phyloP scores from a whole-genome alignment of 2,888 invertebrate genomes.

The Plemyria rubiginata region DNA sequence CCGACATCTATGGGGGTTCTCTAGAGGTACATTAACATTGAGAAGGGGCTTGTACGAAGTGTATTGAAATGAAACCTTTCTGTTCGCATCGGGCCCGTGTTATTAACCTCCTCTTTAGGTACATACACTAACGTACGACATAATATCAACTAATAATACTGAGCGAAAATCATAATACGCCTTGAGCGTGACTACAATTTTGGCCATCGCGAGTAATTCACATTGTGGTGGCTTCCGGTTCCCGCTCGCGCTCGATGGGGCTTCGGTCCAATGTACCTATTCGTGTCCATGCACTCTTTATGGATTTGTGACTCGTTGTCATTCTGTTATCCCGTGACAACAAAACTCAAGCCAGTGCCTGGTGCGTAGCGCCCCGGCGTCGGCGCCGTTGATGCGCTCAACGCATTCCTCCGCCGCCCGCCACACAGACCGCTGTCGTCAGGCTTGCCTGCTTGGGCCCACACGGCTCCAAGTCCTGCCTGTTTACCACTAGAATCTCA shows the following conservation, averaged over 20 bases:
- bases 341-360: not conserved
- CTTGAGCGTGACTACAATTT: conserved; percentile 75
- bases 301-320: conserved; percentile 10
- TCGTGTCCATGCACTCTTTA: conserved; percentile 16
- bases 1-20: conserved; percentile 71
- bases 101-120: conserved; percentile 53
- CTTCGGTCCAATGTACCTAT: conserved; percentile 39
- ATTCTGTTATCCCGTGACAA: not conserved
- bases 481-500: conserved; percentile 12
- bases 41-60: conserved; percentile 48
- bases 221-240: conserved; percentile 44
- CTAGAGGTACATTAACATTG: conserved; percentile 47
- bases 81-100: conserved; percentile 71
- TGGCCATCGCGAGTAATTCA: conserved; percentile 79
- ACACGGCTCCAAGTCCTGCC: conserved; percentile 15
- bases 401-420: conserved; percentile 7
- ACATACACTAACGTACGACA: conserved; percentile 56
- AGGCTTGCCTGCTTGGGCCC: conserved; percentile 4
- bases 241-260: conserved; percentile 40
- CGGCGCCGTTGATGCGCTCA: conserved; percentile 10
- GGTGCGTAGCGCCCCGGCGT: conserved; percentile 8
- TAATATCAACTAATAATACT: conserved; percentile 75
- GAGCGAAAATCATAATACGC: conserved; percentile 78
- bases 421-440: conserved; percentile 4
- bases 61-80: conserved; percentile 49